Conservation (phyloP, 2,888 invertebrate species). For the Euproctis similis region DNA sequence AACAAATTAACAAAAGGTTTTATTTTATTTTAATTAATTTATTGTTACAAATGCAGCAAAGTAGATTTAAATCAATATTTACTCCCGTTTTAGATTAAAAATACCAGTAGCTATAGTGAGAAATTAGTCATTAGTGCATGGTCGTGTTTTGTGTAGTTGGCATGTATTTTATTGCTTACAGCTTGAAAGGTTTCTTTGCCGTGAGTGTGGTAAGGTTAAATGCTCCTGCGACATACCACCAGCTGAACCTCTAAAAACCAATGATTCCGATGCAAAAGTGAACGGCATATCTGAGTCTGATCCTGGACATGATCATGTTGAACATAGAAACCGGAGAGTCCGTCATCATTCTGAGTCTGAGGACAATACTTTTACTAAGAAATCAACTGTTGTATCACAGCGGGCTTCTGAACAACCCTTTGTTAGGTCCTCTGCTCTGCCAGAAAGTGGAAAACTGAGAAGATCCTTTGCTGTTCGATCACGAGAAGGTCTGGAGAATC, state of each 20-base stretch:
- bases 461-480: slow-evolving; percentile 65
- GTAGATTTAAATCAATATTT: no score
- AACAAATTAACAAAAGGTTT: no score
- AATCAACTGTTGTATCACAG: slow-evolving; percentile 27
- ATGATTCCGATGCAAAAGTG: slow-evolving; percentile 20
- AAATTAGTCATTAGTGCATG: slow-evolving; percentile 36
- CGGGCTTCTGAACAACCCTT: slow-evolving; percentile 53
- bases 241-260: slow-evolving; percentile 21
- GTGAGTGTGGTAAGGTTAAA: slow-evolving; percentile 81
- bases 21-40: no score
- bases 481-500: slow-evolving; percentile 62
- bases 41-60: no score
- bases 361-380: slow-evolving; percentile 19
- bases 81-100: no score
- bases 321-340: slow-evolving; percentile 42
- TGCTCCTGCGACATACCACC: slow-evolving; percentile 71
- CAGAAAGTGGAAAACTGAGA: slow-evolving; percentile 56
- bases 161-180: slow-evolving; percentile 79
- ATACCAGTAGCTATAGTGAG: neutral
- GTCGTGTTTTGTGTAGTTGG: slow-evolving; percentile 65
- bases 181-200: slow-evolving; percentile 84
- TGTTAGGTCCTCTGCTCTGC: slow-evolving; percentile 35
- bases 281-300: slow-evolving; percentile 20
- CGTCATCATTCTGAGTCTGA: slow-evolving; percentile 47
- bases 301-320: slow-evolving; percentile 33